Evolutionary conservation across 2,797 vertebrate species (phyloP), one percentile per base, ranked within the genome.

Genomic region (Neomorphus geoffroyi): DNA sequence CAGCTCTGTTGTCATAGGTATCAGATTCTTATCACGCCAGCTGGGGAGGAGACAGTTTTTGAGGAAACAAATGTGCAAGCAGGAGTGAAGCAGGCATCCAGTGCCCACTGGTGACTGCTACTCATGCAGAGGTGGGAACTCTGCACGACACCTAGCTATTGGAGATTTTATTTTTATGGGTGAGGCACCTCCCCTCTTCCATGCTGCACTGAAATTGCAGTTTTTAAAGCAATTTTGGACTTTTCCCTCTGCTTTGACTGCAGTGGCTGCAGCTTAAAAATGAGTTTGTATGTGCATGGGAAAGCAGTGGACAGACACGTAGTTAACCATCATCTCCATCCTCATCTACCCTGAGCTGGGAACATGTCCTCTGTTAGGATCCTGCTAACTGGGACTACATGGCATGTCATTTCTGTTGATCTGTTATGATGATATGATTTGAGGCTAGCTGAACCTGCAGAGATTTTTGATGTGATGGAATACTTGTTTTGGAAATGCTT

Each of bases 331-430:
- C 41, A 32, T 77, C 30, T 78, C 58, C 51, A n/a, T 61, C 43
- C 30, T 85, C 32, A n/a, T 64, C 27, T 94, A 5, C 22, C 32
- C 60, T 18, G 48, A 72, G 46, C 45, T 50, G 32, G 30, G 23
- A 64, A 61, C 2, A 1, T 57, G 30, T 43, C 51, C 30, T 86
- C 51, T 57, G 13, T 80, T 86, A 53, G 30, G 11, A 60, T 35
- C 46, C 27, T 66, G n/a, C 33, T 65, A 12, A 45, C 13, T 18
- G 50, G 13, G 27, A 39, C n/a, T 74, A 11, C 65, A 10, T 18
- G 30, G 22, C 18, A 14, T 83, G 37, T 54, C 0, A 0, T 70
- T 77, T 70, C 61, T 92, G 53, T 39, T 1, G 0, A 0, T 80
- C 16, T 86, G 60, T 41, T 80, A 27, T 0, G 1, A 2, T 15